phyloP scores from a whole-genome alignment of 2,888 invertebrate genomes.

The Hoplodrina ambigua region DNA sequence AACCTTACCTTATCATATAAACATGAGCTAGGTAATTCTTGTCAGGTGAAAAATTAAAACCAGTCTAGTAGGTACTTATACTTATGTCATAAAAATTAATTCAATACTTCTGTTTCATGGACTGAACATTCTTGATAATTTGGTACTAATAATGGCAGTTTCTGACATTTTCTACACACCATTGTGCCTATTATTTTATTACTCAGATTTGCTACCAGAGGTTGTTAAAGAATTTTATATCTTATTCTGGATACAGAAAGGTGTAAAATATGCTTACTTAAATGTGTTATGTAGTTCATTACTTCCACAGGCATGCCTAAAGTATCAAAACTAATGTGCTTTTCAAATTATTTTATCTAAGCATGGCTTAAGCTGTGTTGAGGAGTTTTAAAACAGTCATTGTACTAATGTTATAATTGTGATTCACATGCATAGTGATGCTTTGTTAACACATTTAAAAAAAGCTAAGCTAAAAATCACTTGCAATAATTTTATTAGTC shows the following conservation, averaged over 20 bases:
- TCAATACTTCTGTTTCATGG: neutral
- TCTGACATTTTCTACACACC: neutral
- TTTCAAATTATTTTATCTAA: slow-evolving; percentile 67
- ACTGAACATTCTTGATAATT: neutral
- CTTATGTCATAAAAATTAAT: neutral
- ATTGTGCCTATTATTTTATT: neutral
- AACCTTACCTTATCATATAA: too few species aligned
- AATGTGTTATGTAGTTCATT: too few species aligned
- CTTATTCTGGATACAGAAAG: neutral
- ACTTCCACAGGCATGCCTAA: neutral
- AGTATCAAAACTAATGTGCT: slow-evolving; percentile 42
- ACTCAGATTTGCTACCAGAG: neutral
- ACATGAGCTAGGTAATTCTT: too few species aligned
- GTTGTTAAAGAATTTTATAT: neutral
- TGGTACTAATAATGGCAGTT: neutral
- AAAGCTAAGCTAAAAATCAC: neutral
- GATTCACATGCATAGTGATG: neutral
- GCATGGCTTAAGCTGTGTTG: slow-evolving; percentile 53
- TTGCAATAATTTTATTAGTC: neutral
- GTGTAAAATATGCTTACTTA: neutral
- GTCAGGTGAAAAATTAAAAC: neutral
- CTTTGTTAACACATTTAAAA: slow-evolving; percentile 6
- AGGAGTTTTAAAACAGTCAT: slow-evolving; percentile 47
- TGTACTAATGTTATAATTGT: slow-evolving; percentile 4
- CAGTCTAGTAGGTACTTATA: neutral